Evolutionary conservation across 64 coral and sea anemone genomes (phyloP), one percentile per base, ranked within the genome.

Genomic region (Montipora sp.): DNA sequence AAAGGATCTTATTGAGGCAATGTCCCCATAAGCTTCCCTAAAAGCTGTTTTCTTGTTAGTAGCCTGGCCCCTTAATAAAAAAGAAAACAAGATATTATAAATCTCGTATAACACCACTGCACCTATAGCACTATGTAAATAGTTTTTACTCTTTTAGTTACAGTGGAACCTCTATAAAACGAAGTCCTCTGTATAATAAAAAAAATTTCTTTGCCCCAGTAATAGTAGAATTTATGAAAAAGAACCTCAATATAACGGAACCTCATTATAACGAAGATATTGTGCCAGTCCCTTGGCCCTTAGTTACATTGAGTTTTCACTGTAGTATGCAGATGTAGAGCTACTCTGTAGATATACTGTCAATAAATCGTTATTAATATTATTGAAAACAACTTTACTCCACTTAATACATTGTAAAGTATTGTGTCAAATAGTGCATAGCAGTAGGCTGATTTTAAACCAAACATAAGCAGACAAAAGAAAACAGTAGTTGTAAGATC

Each of bases 1-100:
- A 65, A 89, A 89, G 47, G 74, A 89, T 47, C 74, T 61, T 55
- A 55, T 55, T 49, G 58, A 57, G 75, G 57, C 61, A 60, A 89
- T 48, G 43, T 77, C 77, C 59, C 5, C 87, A 89, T n/a, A 78
- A 43, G 74, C 87, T 47, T 89, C 74, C 73, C 74, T 89, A 78
- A 89, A 63, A 47, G 74, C 73, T 55, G 58, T 47, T 23, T 89
- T 89, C 73, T 75, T 75, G 23, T 78, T 7, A 77, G 75, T 77
- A 75, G 53, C 73, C 73, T 60, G 73, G 44, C 87, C 74, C 74
- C 74, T 89, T 55, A 55, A 55, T 61, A 3, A 75, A 45, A 75
- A 43, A 75, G 27, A 75, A 75, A 67, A 10, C 51, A 69, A 69
- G 66, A 69, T 14, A 69, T 69, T 69, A 20, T 69, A 69, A 69